phyloP scores from a whole-genome alignment of 2,888 invertebrate species.

The Parthenolecanium corni region DNA sequence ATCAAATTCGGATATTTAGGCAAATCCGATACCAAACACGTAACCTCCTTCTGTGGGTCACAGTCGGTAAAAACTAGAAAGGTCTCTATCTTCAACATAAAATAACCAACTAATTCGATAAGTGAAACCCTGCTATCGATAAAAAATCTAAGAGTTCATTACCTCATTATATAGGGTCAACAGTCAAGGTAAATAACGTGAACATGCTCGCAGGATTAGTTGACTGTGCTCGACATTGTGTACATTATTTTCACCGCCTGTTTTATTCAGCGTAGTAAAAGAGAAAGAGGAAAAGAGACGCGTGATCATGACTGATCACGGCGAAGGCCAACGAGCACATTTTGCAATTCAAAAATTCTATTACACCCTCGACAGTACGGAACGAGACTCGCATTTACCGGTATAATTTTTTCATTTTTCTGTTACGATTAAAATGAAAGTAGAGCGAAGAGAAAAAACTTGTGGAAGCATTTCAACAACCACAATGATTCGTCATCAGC shows the following conservation, averaged over 20 bases:
- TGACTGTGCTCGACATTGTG: constrained; percentile 17
- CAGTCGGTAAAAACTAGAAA: no score
- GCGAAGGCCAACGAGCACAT: constrained; percentile 26
- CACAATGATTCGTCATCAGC: no score
- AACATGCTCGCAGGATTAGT: constrained; percentile 13
- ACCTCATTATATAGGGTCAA: constrained; percentile 4
- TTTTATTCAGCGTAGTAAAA: background rate
- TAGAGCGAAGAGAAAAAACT: background rate
- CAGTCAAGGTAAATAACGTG: constrained; percentile 8
- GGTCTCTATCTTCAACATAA: no score
- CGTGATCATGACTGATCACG: constrained; percentile 27
- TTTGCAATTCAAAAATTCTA: constrained; percentile 22
- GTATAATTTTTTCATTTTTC: background rate
- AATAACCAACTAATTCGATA: no score
- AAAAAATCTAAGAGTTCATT: constrained; percentile 17
- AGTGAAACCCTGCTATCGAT: no score
- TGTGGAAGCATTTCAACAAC: no score
- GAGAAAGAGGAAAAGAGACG: constrained; percentile 1
- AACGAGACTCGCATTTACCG: background rate
- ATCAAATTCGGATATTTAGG: no score
- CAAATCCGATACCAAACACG: no score
- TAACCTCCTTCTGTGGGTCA: no score
- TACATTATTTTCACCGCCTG: background rate
- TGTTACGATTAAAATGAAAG: constrained; percentile 8
- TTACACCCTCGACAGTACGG: constrained; percentile 8